These are phyloP conservation scores for Accipiter virgatus DNA, from an alignment of 2,113 vertebrate species.

Conservation along the genomic window DNA sequence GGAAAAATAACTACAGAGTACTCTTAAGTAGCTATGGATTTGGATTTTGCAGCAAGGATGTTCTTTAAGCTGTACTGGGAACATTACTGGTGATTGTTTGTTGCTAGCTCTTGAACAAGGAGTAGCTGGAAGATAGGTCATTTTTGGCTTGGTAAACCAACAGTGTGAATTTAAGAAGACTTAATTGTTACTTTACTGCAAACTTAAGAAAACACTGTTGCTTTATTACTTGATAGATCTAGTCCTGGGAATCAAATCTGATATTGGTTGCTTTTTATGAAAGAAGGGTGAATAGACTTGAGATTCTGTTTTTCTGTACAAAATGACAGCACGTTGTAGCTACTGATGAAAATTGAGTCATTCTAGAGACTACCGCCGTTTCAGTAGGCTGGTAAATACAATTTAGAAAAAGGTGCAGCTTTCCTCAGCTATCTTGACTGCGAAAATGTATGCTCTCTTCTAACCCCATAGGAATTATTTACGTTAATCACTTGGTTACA, in stretches of 20 bases:
- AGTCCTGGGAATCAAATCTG: background rate
- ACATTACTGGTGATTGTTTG: background rate
- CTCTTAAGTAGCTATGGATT: background rate
- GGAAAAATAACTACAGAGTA: background rate
- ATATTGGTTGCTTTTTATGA: background rate
- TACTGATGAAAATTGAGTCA: background rate
- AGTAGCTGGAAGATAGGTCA: background rate
- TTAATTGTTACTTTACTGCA: background rate
- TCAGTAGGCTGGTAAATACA: background rate
- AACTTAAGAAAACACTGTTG: background rate
- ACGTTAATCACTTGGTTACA: background rate
- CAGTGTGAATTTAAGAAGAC: background rate
- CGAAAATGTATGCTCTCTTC: background rate
- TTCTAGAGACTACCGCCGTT: background rate
- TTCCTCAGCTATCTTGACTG: background rate
- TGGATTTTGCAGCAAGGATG: background rate
- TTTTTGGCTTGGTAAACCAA: background rate
- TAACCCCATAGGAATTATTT: background rate
- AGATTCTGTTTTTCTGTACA: background rate
- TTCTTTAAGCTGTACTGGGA: background rate
- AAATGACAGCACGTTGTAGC: background rate
- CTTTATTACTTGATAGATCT: background rate
- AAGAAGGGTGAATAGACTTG: background rate
- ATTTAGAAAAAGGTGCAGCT: background rate
- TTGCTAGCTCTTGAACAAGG: background rate